Evolutionary conservation across 2,113 vertebrate genomes (phyloP).

Genomic region (Dicrurus megarhynchus): DNA sequence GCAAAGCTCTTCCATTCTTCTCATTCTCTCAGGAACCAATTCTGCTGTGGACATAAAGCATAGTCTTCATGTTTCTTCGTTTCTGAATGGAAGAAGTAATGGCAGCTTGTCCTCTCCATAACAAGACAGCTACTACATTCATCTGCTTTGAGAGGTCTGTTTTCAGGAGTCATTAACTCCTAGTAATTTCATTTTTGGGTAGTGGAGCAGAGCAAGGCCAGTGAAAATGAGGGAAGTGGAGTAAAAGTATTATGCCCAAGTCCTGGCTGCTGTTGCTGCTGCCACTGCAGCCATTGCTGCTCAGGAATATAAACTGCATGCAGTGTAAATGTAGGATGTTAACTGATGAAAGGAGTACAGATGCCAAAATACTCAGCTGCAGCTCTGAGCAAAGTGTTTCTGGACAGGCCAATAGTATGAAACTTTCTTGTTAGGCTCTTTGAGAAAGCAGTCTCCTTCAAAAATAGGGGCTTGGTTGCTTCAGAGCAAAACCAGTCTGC

Average conservation of each 20-base stretch:
- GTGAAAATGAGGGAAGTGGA: not conserved
- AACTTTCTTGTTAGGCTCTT: not conserved
- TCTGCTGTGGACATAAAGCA: not conserved
- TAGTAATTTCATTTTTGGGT: not conserved
- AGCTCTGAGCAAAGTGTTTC: not conserved
- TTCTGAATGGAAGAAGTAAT: not conserved
- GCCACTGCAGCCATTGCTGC: not conserved
- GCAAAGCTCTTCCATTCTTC: not conserved
- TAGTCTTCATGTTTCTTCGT: not conserved
- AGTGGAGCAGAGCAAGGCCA: not conserved
- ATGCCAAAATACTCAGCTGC: not conserved
- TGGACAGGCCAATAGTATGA: not conserved
- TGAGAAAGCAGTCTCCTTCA: not conserved
- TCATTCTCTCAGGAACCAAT: not conserved
- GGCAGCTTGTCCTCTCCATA: not conserved
- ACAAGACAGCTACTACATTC: not conserved
- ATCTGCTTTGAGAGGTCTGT: not conserved
- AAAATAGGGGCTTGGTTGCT: not conserved
- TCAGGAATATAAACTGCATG: not conserved
- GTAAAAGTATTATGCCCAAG: not conserved
- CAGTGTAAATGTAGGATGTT: not conserved
- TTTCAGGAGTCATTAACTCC: not conserved
- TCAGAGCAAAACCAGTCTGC: not conserved
- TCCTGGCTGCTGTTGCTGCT: not conserved
- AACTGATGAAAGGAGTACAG: not conserved